phyloP scores from a whole-genome alignment of 2,888 invertebrate genomes.

The Hypomecis atomaria region DNA sequence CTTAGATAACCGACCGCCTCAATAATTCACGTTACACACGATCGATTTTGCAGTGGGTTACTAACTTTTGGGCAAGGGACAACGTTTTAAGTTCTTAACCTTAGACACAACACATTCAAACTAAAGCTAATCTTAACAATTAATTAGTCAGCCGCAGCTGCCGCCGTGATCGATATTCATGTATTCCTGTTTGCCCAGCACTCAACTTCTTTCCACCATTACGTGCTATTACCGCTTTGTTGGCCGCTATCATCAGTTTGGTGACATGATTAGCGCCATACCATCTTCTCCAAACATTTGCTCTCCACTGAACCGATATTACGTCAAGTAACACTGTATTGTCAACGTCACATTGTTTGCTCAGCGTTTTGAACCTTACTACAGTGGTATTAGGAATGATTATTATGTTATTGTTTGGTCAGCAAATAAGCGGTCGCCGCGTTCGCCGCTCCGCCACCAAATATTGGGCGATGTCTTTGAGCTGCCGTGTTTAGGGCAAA shows the following conservation, averaged over 20 bases:
- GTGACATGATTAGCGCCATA: conserved; percentile 57
- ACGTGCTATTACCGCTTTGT: conserved; percentile 45
- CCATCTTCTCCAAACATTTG: conserved; percentile 53
- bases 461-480: conserved; percentile 65
- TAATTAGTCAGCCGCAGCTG: conserved; percentile 1
- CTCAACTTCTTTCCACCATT: conserved; percentile 32
- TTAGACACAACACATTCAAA: too few relatives aligned
- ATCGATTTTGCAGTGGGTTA: too few relatives aligned
- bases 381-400: conserved; percentile 35
- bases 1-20: too few relatives aligned
- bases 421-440: conserved; percentile 55
- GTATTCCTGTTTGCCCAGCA: conserved; percentile 25
- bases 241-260: conserved; percentile 50
- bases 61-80: too few relatives aligned
- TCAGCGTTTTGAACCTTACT: conserved; percentile 45
- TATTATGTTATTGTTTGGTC: conserved; percentile 42
- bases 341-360: conserved; percentile 44
- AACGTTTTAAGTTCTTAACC: too few relatives aligned
- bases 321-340: conserved; percentile 62
- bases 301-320: conserved; percentile 57
- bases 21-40: too few relatives aligned
- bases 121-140: neutral
- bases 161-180: conserved; percentile 22
- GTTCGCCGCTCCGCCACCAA: conserved; percentile 63
- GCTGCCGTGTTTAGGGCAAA: conserved; percentile 67